Evolutionary conservation across 2,113 vertebrate species (phyloP).

Genomic region (Dipodomys ordii): DNA sequence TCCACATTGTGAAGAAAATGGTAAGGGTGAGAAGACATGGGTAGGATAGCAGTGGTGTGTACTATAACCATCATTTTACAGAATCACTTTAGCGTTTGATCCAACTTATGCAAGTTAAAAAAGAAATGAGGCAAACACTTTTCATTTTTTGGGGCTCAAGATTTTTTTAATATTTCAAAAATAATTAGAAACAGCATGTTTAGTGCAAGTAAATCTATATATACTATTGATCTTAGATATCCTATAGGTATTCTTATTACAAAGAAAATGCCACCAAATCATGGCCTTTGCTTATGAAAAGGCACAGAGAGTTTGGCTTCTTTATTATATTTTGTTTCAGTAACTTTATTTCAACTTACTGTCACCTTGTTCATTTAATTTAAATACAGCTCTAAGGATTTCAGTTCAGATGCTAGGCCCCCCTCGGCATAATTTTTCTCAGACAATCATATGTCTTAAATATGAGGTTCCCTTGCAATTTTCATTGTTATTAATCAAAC

Average conservation of each 20-base stretch:
- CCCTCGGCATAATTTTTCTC: background rate
- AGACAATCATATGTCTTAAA: conserved; percentile 40
- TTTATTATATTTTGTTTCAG: conserved; percentile 61
- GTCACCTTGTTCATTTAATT: conserved; percentile 51
- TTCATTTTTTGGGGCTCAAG: conserved; percentile 40
- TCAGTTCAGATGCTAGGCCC: background rate
- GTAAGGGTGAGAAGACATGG: background rate
- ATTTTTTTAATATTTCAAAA: conserved; percentile 75
- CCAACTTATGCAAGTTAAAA: conserved; percentile 17
- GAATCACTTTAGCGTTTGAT: conserved; percentile 13
- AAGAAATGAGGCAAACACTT: conserved; percentile 43
- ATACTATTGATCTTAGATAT: conserved; percentile 71
- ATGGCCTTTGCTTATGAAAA: conserved; percentile 66
- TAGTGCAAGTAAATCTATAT: conserved; percentile 73
- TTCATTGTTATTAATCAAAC: conserved; percentile 23
- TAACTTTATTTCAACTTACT: conserved; percentile 57
- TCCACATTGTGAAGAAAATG: background rate
- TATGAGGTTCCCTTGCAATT: conserved; percentile 24
- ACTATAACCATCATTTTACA: conserved; percentile 19
- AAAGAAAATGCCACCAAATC: conserved; percentile 70
- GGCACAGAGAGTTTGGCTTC: conserved; percentile 44
- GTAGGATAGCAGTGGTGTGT: background rate
- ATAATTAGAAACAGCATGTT: conserved; percentile 73
- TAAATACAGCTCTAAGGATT: conserved; percentile 48
- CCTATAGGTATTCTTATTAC: conserved; percentile 64